Evolutionary conservation across 2,797 vertebrate genomes (phyloP).

Genomic region (Hemitrygon akajei): DNA sequence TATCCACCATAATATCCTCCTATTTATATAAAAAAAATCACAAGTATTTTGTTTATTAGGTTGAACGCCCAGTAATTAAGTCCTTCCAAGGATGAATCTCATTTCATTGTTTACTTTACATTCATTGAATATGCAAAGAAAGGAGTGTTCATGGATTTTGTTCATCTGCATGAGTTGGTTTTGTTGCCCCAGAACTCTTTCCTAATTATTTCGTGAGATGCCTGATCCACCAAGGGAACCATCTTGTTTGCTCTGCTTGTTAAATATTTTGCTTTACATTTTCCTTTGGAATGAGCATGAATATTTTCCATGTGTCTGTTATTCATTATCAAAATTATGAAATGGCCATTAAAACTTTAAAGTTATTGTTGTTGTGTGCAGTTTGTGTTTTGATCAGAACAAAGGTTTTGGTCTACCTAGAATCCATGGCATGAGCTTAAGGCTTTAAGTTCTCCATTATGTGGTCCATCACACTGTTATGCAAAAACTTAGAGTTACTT

Average conservation of each 20-base stretch:
- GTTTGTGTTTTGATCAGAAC: slow-evolving; percentile 21
- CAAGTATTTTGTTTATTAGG: slow-evolving; percentile 27
- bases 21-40: neutral
- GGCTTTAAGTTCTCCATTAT: neutral
- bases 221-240: neutral
- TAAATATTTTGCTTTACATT: neutral
- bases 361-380: neutral
- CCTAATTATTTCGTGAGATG: neutral
- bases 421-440: neutral
- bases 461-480: neutral
- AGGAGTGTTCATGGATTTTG: neutral
- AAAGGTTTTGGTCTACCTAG: slow-evolving; percentile 11
- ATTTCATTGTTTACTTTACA: slow-evolving; percentile 1
- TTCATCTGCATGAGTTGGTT: neutral
- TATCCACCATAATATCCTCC: slow-evolving; percentile 21
- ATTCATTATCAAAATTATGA: slow-evolving; percentile 32
- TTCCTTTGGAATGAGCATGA: neutral
- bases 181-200: neutral
- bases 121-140: neutral
- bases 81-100: neutral
- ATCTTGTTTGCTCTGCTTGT: neutral
- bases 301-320: slow-evolving; percentile 24
- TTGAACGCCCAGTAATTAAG: neutral
- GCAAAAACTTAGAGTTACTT: neutral
- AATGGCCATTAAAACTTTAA: slow-evolving; percentile 20